phyloP scores from a whole-genome alignment of 2,888 invertebrate species.

The Zonitis immaculata region DNA sequence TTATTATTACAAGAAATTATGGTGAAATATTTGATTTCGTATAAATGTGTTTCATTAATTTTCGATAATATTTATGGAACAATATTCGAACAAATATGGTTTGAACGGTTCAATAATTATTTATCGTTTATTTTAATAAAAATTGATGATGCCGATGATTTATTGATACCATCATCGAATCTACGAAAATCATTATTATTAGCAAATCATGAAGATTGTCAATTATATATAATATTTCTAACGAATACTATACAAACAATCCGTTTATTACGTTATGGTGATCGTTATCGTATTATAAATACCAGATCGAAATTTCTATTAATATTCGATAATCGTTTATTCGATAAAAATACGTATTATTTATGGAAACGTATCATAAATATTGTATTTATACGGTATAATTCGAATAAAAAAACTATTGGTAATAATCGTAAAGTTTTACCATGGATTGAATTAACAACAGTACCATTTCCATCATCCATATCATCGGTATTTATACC shows the following conservation, averaged over 20 bases:
- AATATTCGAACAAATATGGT: slow-evolving; percentile 52
- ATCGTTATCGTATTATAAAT: slow-evolving; percentile 66
- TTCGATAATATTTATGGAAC: slow-evolving; percentile 54
- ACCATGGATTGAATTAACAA: slow-evolving; percentile 67
- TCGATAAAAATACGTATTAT: slow-evolving; percentile 61
- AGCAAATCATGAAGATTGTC: slow-evolving; percentile 62
- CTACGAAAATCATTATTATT: slow-evolving; percentile 56
- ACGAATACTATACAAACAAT: slow-evolving; percentile 67
- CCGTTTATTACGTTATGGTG: slow-evolving; percentile 64
- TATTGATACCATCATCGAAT: slow-evolving; percentile 57
- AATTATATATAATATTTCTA: slow-evolving; percentile 65
- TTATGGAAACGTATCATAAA: slow-evolving; percentile 75
- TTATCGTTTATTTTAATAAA: slow-evolving; percentile 55
- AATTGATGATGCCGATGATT: slow-evolving; percentile 61
- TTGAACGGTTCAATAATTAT: slow-evolving; percentile 44
- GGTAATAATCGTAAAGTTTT: slow-evolving; percentile 20
- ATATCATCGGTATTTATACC: slow-evolving; percentile 55
- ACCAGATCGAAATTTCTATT: slow-evolving; percentile 67
- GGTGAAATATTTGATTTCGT: slow-evolving; percentile 37
- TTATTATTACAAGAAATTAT: slow-evolving; percentile 40
- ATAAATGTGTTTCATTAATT: slow-evolving; percentile 53
- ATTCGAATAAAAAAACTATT: slow-evolving; percentile 34
- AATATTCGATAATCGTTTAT: slow-evolving; percentile 64
- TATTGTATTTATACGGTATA: slow-evolving; percentile 64
- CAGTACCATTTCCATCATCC: slow-evolving; percentile 69